Conservation (phyloP, 2,113 vertebrate genomes). For the Oxyura jamaicensis region DNA sequence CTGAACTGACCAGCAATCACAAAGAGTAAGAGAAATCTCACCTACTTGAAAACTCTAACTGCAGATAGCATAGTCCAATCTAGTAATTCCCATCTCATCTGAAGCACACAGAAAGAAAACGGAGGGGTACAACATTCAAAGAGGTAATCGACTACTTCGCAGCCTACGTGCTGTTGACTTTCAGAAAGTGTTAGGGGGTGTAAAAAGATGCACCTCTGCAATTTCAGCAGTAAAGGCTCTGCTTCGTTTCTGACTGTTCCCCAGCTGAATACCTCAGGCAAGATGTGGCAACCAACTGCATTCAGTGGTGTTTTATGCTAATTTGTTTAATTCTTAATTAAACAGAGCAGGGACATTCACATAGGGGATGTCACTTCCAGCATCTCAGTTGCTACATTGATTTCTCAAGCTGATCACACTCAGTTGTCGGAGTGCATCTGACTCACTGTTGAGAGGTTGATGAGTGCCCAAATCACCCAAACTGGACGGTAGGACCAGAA, state of each 20-base stretch:
- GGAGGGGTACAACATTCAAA: not conserved
- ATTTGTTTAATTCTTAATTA: slow-evolving; percentile 47
- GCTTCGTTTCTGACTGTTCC: not conserved
- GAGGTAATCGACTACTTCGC: not conserved
- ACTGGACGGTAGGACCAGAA: not conserved
- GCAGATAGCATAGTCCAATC: not conserved
- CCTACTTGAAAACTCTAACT: not conserved
- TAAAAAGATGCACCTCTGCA: not conserved
- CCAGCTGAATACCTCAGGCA: not conserved
- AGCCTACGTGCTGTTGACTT: not conserved
- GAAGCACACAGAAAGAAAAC: not conserved
- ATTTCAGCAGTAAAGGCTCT: not conserved
- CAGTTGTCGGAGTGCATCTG: not conserved
- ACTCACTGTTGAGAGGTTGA: not conserved
- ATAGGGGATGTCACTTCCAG: slow-evolving; percentile 13
- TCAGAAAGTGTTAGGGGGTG: not conserved
- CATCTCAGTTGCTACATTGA: slow-evolving; percentile 9
- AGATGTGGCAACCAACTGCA: slow-evolving; percentile 18
- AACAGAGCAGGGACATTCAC: slow-evolving; percentile 9
- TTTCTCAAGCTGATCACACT: slow-evolving; percentile 34
- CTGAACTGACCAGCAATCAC: not conserved
- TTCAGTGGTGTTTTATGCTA: slow-evolving; percentile 5
- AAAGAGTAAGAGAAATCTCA: not conserved
- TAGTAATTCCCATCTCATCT: not conserved
- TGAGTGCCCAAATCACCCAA: not conserved